Evolutionary conservation across 2,888 invertebrate species (phyloP), one percentile per base, ranked within the genome.

Genomic region (Disparrhopalites patrizii): DNA sequence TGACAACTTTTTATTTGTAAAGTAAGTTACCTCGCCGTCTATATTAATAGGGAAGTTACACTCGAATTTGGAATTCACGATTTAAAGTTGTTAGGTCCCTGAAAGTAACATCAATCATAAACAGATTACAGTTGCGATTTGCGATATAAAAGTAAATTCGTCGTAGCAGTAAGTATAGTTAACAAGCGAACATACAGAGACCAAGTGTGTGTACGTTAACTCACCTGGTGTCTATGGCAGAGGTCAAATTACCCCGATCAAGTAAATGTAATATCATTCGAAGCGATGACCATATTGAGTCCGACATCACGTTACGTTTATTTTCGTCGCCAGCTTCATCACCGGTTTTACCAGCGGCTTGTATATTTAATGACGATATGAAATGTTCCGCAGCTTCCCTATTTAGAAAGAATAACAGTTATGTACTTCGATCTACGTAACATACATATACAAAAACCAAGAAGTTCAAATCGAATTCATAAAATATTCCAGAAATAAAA

Each of bases 381-480:
- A 99, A 89, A 82, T 99, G 98, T 79, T 97, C 96, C 15, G 91
- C 92, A 5, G 98, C 96, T 81, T 98, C 91, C 77, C 88, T 94
- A 77, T 25, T 47, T 50, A 63, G n/a, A n/a, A n/a, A n/a, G n/a
- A n/a, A n/a, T n/a, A n/a, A n/a, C 8, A n/a, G n/a, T n/a, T n/a
- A n/a, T n/a, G n/a, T n/a, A n/a, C n/a, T n/a, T n/a, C n/a, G n/a
- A n/a, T n/a, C n/a, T n/a, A n/a, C n/a, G n/a, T n/a, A n/a, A n/a
- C n/a, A n/a, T n/a, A n/a, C n/a, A n/a, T n/a, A n/a, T n/a, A n/a
- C n/a, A n/a, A n/a, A n/a, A n/a, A n/a, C n/a, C n/a, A n/a, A n/a
- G n/a, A n/a, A n/a, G n/a, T n/a, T n/a, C n/a, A n/a, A n/a, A n/a
- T n/a, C n/a, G n/a, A n/a, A n/a, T n/a, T n/a, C n/a, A n/a, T n/a